Conservation (phyloP, 2,113 vertebrate genomes). For the Xiphophorus maculatus region DNA sequence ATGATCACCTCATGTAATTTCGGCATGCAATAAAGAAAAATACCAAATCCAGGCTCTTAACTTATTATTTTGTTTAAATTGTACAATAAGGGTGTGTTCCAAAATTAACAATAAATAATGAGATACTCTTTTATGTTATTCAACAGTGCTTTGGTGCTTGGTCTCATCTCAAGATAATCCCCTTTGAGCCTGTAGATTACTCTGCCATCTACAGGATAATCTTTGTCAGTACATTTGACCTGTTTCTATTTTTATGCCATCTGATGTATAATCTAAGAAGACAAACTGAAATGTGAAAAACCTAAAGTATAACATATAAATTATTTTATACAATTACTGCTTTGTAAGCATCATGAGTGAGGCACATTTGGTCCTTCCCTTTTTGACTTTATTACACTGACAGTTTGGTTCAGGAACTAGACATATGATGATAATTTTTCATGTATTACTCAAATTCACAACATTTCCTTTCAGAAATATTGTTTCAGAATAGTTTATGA, state of each 20-base stretch:
- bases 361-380: no score
- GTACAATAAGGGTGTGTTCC: neutral
- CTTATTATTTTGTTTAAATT: no score
- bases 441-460: no score
- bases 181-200: neutral
- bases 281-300: no score
- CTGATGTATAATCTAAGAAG: neutral
- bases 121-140: neutral
- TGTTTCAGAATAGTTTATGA: no score
- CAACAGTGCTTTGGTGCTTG: neutral
- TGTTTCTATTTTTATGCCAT: slow-evolving; percentile 14
- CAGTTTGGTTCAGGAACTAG: no score
- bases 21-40: neutral
- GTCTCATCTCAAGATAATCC: neutral
- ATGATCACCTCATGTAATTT: neutral
- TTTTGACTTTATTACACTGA: no score
- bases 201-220: slow-evolving; percentile 65
- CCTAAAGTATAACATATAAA: neutral
- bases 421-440: no score
- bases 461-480: no score
- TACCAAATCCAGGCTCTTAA: neutral
- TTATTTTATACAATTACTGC: neutral
- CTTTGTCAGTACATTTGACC: slow-evolving; percentile 40
- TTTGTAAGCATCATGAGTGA: neutral
- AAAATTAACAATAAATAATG: neutral